Evolutionary conservation across 35 echinoderm and acorn worm species (phyloP).

Genomic region (Lytechinus pictus): DNA sequence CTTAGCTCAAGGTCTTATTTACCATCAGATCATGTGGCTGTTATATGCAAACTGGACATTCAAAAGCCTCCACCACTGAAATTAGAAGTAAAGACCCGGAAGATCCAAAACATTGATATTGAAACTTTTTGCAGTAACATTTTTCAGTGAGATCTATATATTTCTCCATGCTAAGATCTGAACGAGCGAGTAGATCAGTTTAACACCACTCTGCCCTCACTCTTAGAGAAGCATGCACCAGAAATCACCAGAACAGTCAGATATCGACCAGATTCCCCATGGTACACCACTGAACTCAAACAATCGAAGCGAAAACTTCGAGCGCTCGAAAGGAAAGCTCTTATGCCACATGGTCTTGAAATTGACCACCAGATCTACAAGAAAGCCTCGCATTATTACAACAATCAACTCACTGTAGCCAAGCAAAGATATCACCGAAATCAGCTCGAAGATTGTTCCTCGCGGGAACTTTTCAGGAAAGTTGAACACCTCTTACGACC

Average conservation of each 20-base stretch:
- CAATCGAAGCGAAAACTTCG: neutral
- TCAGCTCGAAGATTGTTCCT: neutral
- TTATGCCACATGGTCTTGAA: neutral
- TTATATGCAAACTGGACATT: neutral
- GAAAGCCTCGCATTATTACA: constrained; percentile 8
- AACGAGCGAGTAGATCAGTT: neutral
- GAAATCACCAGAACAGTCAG: neutral
- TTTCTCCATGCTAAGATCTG: neutral
- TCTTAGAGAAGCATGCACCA: constrained; percentile 21
- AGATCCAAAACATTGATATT: neutral
- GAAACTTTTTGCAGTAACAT: neutral
- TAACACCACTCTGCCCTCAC: neutral
- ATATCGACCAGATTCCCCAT: neutral
- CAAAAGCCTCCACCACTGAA: neutral
- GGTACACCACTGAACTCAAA: neutral
- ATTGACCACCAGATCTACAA: neutral
- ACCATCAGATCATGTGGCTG: no score
- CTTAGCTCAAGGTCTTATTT: no score
- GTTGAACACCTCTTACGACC: neutral
- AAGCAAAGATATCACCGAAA: neutral
- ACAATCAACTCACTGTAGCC: neutral
- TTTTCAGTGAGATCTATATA: neutral
- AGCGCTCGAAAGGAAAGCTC: neutral
- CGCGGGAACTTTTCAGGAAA: neutral
- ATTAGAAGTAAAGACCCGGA: neutral